These are phyloP conservation scores for Philaethria dido DNA, from an alignment of 2,888 invertebrate genomes.

Conservation along the genomic window DNA sequence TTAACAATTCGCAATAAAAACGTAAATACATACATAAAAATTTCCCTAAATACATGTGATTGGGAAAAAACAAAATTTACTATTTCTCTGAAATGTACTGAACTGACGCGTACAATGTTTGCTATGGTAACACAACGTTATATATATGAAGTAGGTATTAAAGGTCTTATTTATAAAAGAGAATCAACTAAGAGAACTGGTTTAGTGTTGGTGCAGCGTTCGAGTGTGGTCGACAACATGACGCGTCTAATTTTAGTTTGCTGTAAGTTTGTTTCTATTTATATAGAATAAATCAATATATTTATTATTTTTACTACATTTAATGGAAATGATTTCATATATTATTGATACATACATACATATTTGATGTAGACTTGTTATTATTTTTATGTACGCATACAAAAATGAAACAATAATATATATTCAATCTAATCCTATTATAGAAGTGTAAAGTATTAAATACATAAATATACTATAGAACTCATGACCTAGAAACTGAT, in stretches of 20 bases:
- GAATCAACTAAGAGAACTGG: conserved; percentile 48
- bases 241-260: conserved; percentile 38
- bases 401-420: not conserved
- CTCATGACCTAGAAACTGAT: conserved; percentile 13
- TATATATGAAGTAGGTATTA: not conserved
- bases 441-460: not conserved
- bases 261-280: conserved; percentile 42
- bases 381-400: too few species aligned
- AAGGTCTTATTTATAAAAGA: conserved; percentile 48
- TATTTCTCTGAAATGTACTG: not conserved
- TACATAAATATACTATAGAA: not conserved
- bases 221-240: conserved; percentile 46
- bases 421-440: not conserved
- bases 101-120: conserved; percentile 29
- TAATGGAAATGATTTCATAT: not conserved
- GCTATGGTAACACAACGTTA: conserved; percentile 33
- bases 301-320: not conserved
- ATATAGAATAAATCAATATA: not conserved
- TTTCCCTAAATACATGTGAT: not conserved
- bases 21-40: not conserved
- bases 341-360: not conserved
- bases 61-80: conserved; percentile 10
- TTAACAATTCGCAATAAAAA: conserved; percentile 6
- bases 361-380: not conserved
- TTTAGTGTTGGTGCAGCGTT: conserved; percentile 54